These are phyloP conservation scores for Beris chalybata DNA, from an alignment of 2,888 invertebrate species.

Conservation along the genomic window DNA sequence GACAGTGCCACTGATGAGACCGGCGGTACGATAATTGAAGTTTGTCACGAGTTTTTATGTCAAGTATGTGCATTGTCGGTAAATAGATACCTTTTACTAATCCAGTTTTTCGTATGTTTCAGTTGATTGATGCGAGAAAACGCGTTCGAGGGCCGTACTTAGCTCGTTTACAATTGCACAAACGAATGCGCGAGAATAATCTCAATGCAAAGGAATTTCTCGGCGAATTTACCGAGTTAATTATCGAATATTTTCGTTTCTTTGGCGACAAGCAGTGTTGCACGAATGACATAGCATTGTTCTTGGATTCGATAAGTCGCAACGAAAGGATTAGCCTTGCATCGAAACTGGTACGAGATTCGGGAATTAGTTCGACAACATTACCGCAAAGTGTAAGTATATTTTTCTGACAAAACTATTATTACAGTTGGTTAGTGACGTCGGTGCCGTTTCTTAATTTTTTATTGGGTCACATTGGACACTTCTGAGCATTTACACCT, in stretches of 20 bases:
- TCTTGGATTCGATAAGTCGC: conserved; percentile 65
- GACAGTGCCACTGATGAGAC: conserved; percentile 45
- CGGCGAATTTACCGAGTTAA: conserved; percentile 68
- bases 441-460: too few relatives aligned
- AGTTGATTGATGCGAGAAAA: conserved; percentile 61
- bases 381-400: conserved; percentile 65
- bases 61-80: conserved; percentile 47
- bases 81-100: conserved; percentile 40
- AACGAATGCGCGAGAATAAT: conserved; percentile 61
- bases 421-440: too few relatives aligned
- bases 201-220: conserved; percentile 60
- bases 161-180: conserved; percentile 77
- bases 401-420: background rate
- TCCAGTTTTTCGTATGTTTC: conserved; percentile 33
- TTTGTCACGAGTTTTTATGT: conserved; percentile 52
- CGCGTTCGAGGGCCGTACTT: conserved; percentile 78
- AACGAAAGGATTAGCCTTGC: conserved; percentile 63
- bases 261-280: conserved; percentile 89
- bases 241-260: conserved; percentile 73
- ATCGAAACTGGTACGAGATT: conserved; percentile 63
- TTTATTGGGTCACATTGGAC: too few relatives aligned
- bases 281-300: conserved; percentile 78
- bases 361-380: conserved; percentile 66
- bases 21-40: conserved; percentile 42
- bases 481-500: too few relatives aligned